Conservation (phyloP, 2,888 invertebrate genomes). For the Sepioteuthis lessoniana region DNA sequence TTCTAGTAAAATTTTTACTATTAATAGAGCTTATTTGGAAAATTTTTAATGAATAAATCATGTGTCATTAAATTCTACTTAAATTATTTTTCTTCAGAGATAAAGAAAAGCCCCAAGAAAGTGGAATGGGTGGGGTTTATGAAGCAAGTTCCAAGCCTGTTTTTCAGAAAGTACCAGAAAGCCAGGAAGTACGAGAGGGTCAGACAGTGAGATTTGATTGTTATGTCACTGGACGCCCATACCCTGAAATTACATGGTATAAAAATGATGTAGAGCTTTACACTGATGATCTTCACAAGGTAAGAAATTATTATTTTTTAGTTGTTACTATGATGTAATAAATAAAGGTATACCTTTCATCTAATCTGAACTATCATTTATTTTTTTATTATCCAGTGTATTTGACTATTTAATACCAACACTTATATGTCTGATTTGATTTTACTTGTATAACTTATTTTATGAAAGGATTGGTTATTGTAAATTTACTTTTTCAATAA, state of each 20-base stretch:
- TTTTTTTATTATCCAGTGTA: too few relatives aligned
- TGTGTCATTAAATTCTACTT: neutral
- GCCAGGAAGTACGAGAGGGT: conserved; percentile 77
- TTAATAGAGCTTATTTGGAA: neutral
- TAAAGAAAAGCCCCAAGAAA: conserved; percentile 50
- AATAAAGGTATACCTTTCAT: too few relatives aligned
- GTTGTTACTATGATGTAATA: too few relatives aligned
- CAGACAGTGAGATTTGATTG: conserved; percentile 75
- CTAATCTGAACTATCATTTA: too few relatives aligned
- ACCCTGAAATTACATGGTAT: conserved; percentile 83
- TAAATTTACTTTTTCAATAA: too few relatives aligned
- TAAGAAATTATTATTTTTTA: conserved; percentile 50
- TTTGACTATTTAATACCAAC: too few relatives aligned
- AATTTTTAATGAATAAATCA: neutral
- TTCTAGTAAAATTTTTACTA: neutral
- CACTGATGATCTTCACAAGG: conserved; percentile 85
- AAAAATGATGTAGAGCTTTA: conserved; percentile 86
- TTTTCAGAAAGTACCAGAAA: conserved; percentile 72
- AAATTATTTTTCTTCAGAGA: conserved; percentile 35
- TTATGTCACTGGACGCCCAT: conserved; percentile 73
- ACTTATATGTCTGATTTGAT: too few relatives aligned
- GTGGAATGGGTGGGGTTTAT: conserved; percentile 71
- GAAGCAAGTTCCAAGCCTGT: conserved; percentile 72
- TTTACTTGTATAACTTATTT: too few relatives aligned
- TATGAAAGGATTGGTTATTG: too few relatives aligned